Base-by-base conservation (phyloP, 2,113 vertebrate genomes). In the Carlito syrichta region DNA sequence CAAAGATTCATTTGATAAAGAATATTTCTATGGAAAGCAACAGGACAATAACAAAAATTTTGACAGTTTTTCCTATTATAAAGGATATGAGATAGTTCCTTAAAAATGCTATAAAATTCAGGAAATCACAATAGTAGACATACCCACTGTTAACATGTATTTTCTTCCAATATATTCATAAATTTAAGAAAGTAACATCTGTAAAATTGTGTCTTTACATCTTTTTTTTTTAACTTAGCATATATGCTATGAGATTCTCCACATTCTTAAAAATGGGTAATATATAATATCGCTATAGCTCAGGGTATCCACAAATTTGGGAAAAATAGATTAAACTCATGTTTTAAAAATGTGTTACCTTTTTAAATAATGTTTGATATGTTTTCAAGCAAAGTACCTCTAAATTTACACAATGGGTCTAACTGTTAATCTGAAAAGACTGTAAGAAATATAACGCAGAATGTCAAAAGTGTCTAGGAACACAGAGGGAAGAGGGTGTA, bases 401-500 rank as follows among this genome's bases (percentile, higher is more conserved):
- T 84, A 85, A 52, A 79, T 87, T 74, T 62, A 68, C 6, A 17
- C 23, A 30, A 38, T 52, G 54, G 17, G 4, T 74, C 30, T 6
- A 69, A 40, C 17, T 43, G 4, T 93, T 93, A 74, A 94, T 85
- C 40, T 94, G 54, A 95, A 95, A 95, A 66, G 14, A 91, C 27
- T 48, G 54, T 6, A 52, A 25, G 60, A 90, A 76, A 78, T 63
- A 63, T 32, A 95, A 76, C 32, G 85, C 5, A 63, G 60, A 50
- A 9, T 87, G 14, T 71, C 25, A 45, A 77, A 74, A 19, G 10
- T 78, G 11, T 78, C 60, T 79, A 78, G 40, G 92, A 89, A 85
- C 50, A 78, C 10, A 93, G 60, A 83, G 32, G 27, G 43, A 81
- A 66, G 94, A 76, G 8, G 6, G 1, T 38, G 1, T 84, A 79